Evolutionary conservation across 2,113 vertebrate species (phyloP).

Genomic region (Macaca nemestrina): DNA sequence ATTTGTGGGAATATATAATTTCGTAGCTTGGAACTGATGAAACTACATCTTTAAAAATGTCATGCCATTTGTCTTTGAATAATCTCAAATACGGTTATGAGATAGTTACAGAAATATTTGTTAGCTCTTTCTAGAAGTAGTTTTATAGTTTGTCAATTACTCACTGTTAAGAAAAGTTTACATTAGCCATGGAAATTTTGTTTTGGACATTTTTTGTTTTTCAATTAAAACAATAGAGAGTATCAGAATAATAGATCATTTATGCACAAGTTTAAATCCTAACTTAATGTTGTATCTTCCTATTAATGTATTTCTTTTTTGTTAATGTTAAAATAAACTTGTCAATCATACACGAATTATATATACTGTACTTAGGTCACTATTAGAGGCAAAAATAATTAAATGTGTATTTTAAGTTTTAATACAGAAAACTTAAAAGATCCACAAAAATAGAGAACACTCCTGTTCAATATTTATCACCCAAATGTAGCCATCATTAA

Average conservation of each 20-base stretch:
- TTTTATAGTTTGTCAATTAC: conserved; percentile 47
- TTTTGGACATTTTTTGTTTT: conserved; percentile 51
- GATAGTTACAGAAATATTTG: conserved; percentile 54
- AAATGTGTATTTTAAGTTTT: conserved; percentile 16
- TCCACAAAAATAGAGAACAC: background rate
- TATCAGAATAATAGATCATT: conserved; percentile 60
- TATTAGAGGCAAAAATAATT: conserved; percentile 46
- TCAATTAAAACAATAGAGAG: conserved; percentile 46
- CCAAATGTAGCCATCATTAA: conserved; percentile 40
- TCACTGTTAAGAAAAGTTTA: conserved; percentile 53
- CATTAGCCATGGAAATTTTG: conserved; percentile 44
- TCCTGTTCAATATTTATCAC: background rate
- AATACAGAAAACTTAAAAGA: conserved; percentile 27
- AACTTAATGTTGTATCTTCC: conserved; percentile 23
- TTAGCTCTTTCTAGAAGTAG: conserved; percentile 21
- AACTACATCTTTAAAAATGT: conserved; percentile 52
- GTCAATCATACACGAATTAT: background rate
- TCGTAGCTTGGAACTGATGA: conserved; percentile 52
- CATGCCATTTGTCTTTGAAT: conserved; percentile 55
- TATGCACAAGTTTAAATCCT: conserved; percentile 31
- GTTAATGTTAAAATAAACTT: conserved; percentile 58
- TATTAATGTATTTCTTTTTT: conserved; percentile 33
- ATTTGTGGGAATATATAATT: conserved; percentile 55
- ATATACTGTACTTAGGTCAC: background rate
- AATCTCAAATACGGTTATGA: conserved; percentile 41